phyloP scores from a whole-genome alignment of 2,888 invertebrate species.

The Caenorhabditis japonica region DNA sequence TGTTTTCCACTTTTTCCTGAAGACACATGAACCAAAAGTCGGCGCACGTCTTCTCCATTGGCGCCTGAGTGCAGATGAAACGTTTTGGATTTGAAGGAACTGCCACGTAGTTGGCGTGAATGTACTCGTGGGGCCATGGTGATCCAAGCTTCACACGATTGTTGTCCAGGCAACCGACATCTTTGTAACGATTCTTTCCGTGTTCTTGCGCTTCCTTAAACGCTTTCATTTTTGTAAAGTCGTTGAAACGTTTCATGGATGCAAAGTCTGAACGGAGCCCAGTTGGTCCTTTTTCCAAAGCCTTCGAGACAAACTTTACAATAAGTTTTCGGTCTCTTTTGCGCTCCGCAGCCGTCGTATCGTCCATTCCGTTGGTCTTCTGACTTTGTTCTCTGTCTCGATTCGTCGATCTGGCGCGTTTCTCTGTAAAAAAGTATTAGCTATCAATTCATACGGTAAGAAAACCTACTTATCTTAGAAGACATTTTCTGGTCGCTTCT shows the following conservation, averaged over 20 bases:
- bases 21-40: constrained; percentile 57
- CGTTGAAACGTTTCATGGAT: constrained; percentile 23
- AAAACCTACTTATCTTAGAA: too few species aligned
- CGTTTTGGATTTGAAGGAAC: constrained; percentile 21
- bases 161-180: constrained; percentile 50
- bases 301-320: background rate
- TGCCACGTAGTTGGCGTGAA: constrained; percentile 44
- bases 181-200: constrained; percentile 39
- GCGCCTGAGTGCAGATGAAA: constrained; percentile 50
- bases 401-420: too few species aligned
- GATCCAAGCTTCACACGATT: constrained; percentile 40
- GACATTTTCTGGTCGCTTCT: too few species aligned
- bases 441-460: too few species aligned
- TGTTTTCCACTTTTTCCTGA: constrained; percentile 46
- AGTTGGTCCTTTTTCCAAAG: constrained; percentile 15
- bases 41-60: constrained; percentile 43
- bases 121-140: constrained; percentile 10
- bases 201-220: constrained; percentile 25
- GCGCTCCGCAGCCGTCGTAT: too few species aligned
- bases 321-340: too few species aligned
- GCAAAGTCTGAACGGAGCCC: constrained; percentile 41
- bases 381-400: too few species aligned
- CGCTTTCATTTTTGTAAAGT: constrained; percentile 25
- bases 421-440: too few species aligned
- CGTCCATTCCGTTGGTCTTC: too few species aligned